Percentiles rank a stretch among this genome's conserved stretches.
These are phyloP conservation scores for Syrmaticus mikado DNA, from an alignment of 2,113 vertebrate species.

Conservation along the genomic window DNA sequence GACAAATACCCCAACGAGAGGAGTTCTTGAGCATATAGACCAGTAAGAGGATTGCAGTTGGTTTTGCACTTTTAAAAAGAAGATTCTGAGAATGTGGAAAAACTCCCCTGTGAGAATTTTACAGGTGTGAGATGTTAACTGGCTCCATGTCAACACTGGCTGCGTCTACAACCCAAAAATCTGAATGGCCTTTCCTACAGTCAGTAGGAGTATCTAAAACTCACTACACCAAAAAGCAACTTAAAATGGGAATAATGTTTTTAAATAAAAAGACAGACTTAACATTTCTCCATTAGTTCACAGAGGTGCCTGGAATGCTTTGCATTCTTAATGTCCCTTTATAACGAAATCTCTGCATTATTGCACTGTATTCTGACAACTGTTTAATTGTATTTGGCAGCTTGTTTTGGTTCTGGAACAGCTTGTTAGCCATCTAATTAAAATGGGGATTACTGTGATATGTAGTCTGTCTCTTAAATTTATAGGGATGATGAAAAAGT, in stretches of 20 bases:
- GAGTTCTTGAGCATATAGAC: neutral
- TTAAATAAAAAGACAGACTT: neutral
- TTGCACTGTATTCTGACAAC: constrained; percentile 15
- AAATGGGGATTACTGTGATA: neutral
- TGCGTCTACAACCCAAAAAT: neutral
- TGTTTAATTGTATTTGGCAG: constrained; percentile 60
- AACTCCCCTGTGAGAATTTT: neutral
- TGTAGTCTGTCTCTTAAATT: constrained; percentile 23
- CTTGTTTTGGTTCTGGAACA: constrained; percentile 55
- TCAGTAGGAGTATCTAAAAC: neutral
- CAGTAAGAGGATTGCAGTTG: neutral
- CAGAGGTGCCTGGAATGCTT: neutral
- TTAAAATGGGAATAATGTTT: neutral
- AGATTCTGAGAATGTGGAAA: neutral
- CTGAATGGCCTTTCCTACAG: neutral
- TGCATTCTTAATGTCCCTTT: neutral
- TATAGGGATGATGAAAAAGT: constrained; percentile 6
- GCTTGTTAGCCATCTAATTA: constrained; percentile 63
- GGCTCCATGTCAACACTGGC: rapidly evolving
- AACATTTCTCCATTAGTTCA: neutral
- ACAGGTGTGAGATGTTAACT: neutral
- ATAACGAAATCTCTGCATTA: neutral
- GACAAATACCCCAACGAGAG: neutral
- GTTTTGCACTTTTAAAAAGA: neutral
- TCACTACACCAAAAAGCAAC: neutral